A percentile compares a stretch with the other conserved stretches of the same genome.
Conservation (phyloP, 2,797 vertebrate genomes). For the Alcedo atthis region DNA sequence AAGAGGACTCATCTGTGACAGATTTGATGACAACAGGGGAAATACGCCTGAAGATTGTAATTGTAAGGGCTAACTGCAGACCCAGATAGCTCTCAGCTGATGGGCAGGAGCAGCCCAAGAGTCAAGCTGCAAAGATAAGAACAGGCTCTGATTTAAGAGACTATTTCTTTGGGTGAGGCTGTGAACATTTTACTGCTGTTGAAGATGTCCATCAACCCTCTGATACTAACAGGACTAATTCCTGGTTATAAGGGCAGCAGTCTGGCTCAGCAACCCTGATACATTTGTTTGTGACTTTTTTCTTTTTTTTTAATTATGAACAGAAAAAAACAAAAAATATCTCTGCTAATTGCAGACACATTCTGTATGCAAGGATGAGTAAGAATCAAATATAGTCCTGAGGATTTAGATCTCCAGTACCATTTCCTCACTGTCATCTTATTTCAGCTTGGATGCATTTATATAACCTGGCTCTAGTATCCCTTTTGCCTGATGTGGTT, state of each 20-base stretch:
- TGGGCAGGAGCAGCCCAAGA: not conserved
- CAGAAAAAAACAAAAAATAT: not conserved
- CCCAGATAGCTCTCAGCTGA: not conserved
- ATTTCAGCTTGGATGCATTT: not conserved
- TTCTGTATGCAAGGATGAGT: not conserved
- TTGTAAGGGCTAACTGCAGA: not conserved
- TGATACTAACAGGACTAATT: not conserved
- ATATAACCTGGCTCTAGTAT: not conserved
- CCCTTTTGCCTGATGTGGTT: not conserved
- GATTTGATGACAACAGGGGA: conserved; percentile 47
- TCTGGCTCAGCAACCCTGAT: not conserved
- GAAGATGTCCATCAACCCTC: conserved; percentile 23
- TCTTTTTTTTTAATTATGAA: not conserved
- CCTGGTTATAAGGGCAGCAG: not conserved
- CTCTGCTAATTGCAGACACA: not conserved
- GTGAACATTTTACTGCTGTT: conserved; percentile 8
- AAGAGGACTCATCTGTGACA: not conserved
- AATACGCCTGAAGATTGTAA: not conserved
- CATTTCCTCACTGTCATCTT: not conserved
- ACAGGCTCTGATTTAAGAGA: conserved; percentile 28
- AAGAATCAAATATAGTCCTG: not conserved
- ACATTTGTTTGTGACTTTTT: not conserved
- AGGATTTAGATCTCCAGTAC: not conserved
- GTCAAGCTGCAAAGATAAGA: conserved; percentile 39
- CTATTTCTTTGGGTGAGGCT: conserved; percentile 25